phyloP scores from a whole-genome alignment of 2,888 invertebrate genomes.

The Podabrus alpinus region DNA sequence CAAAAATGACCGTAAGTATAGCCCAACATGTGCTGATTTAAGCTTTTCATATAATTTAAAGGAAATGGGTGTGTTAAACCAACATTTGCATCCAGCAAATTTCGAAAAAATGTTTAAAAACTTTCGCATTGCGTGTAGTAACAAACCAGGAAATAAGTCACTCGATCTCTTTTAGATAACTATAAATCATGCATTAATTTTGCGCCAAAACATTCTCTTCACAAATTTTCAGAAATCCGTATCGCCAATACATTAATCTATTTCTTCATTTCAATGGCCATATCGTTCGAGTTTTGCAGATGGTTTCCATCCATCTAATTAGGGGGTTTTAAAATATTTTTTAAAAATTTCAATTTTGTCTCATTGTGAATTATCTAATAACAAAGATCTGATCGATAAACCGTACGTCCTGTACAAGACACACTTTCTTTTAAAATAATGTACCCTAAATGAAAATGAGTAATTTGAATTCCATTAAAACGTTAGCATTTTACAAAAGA shows the following conservation, averaged over 20 bases:
- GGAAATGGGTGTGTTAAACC: neutral
- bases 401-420: neutral
- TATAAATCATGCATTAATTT: constrained; percentile 37
- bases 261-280: constrained; percentile 22
- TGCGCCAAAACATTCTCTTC: constrained; percentile 39
- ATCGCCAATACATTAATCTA: constrained; percentile 29
- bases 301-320: constrained; percentile 23
- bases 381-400: neutral
- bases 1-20: constrained; percentile 8
- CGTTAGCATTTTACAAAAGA: neutral
- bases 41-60: neutral
- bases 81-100: neutral
- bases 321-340: neutral
- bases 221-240: constrained; percentile 25
- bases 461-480: neutral
- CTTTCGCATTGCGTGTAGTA: neutral
- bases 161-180: constrained; percentile 24
- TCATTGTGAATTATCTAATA: neutral
- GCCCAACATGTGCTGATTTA: constrained; percentile 19
- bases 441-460: neutral
- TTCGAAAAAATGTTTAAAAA: neutral
- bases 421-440: neutral
- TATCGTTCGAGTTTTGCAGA: constrained; percentile 21
- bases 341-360: neutral
- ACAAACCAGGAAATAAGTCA: constrained; percentile 34